phyloP scores from a whole-genome alignment of 1,140 invertebrate genomes.

The Hesperophylax magnus region DNA sequence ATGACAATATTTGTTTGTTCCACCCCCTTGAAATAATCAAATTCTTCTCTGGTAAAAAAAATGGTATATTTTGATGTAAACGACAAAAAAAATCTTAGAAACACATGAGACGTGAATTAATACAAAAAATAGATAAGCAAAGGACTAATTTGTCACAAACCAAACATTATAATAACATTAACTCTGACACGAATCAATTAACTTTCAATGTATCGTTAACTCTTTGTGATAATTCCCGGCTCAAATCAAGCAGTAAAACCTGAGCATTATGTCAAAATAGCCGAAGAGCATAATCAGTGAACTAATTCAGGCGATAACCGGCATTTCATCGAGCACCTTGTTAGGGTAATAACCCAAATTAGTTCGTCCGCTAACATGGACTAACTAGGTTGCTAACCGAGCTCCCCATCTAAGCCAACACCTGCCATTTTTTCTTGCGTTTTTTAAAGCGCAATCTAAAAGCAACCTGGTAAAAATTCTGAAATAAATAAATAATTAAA shows the following conservation, averaged over 20 bases:
- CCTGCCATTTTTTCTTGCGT: conserved; percentile 52
- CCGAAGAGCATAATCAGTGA: conserved; percentile 41
- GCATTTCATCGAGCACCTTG: conserved; percentile 52
- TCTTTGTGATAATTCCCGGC: neutral
- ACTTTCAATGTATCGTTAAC: conserved; percentile 2
- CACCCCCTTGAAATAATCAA: no score
- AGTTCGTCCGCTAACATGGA: conserved; percentile 53
- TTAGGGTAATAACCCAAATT: conserved; percentile 58
- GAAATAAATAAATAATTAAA: no score
- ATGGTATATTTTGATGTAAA: no score
- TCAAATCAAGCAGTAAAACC: neutral
- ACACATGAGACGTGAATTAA: no score
- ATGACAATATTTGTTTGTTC: no score
- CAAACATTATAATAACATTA: neutral
- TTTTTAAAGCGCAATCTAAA: conserved; percentile 19
- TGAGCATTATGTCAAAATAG: conserved; percentile 40
- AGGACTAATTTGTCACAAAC: neutral
- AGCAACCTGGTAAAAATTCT: neutral
- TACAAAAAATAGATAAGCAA: no score
- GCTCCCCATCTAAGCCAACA: conserved; percentile 24
- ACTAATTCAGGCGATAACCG: conserved; percentile 55
- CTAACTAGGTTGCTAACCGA: conserved; percentile 46
- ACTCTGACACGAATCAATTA: conserved; percentile 14
- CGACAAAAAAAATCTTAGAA: no score
- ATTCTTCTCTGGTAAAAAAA: no score